phyloP scores from a whole-genome alignment of 2,888 invertebrate genomes.

The Clunio marinus region DNA sequence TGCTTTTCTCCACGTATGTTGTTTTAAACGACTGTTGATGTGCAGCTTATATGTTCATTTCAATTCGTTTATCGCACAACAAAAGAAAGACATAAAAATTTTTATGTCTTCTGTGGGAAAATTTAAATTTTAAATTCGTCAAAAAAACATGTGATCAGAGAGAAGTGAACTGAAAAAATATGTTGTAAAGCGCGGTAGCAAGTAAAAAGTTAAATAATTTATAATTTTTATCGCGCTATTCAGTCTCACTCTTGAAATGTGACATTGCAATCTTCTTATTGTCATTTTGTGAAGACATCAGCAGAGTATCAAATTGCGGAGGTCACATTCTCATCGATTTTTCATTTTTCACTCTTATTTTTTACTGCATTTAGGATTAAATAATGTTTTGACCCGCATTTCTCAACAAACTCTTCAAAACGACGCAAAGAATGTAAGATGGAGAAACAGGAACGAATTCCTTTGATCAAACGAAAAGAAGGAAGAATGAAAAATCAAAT shows the following conservation, averaged over 20 bases:
- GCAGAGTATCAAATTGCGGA: background rate
- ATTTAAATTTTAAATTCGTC: slow-evolving; percentile 16
- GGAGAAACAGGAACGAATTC: slow-evolving; percentile 23
- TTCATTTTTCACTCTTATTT: background rate
- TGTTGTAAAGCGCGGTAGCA: slow-evolving; percentile 15
- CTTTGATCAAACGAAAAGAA: slow-evolving; percentile 24
- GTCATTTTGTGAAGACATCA: no score
- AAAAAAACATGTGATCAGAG: slow-evolving; percentile 12
- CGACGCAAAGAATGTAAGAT: slow-evolving; percentile 31
- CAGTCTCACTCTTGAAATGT: background rate
- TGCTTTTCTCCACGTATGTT: no score
- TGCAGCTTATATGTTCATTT: slow-evolving; percentile 25
- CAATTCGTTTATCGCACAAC: background rate
- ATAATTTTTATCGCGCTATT: background rate
- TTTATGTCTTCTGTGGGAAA: background rate
- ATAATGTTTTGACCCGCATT: slow-evolving; percentile 33
- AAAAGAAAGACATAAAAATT: slow-evolving; percentile 19
- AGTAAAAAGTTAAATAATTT: background rate
- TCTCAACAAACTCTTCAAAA: slow-evolving; percentile 21
- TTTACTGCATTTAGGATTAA: slow-evolving; percentile 3
- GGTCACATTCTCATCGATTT: slow-evolving; percentile 1
- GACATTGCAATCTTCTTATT: no score
- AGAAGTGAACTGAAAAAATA: background rate
- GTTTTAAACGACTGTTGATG: background rate
- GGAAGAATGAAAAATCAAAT: slow-evolving; percentile 33